Evolutionary conservation across 64 coral and sea anemone species (phyloP).

Genomic region (Anthopleura sola): DNA sequence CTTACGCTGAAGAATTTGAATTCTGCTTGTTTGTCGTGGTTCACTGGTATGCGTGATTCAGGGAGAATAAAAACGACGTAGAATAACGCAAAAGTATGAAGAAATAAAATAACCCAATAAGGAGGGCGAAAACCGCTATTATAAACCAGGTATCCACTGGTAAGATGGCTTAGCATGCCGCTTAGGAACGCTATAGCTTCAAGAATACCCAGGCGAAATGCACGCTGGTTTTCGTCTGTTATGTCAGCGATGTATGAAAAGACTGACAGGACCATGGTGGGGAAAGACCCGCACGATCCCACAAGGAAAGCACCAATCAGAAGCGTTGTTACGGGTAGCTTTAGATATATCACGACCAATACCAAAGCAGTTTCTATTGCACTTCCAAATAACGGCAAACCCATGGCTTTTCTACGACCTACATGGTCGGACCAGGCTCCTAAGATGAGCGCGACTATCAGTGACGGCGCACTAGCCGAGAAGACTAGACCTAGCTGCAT

Average conservation of each 20-base stretch:
- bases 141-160: slow-evolving; percentile 82
- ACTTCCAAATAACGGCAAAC: slow-evolving; percentile 93
- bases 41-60: slow-evolving; percentile 64
- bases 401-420: slow-evolving; percentile 78
- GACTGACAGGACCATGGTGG: slow-evolving; percentile 84
- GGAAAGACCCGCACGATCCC: slow-evolving; percentile 88
- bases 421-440: slow-evolving; percentile 96
- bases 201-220: slow-evolving; percentile 84
- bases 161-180: slow-evolving; percentile 93
- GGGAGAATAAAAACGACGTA: slow-evolving; percentile 88
- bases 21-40: slow-evolving; percentile 41
- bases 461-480: slow-evolving; percentile 78
- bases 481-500: slow-evolving; percentile 78
- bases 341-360: slow-evolving; percentile 69
- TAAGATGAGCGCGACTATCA: slow-evolving; percentile 82
- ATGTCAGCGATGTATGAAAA: slow-evolving; percentile 98
- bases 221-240: slow-evolving; percentile 83
- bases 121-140: slow-evolving; percentile 78
- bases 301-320: slow-evolving; percentile 86
- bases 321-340: slow-evolving; percentile 62
- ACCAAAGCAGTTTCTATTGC: slow-evolving; percentile 77
- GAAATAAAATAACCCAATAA: slow-evolving; percentile 65
- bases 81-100: slow-evolving; percentile 76
- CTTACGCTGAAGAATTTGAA: slow-evolving; percentile 52
- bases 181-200: slow-evolving; percentile 91